A percentile compares a stretch with the other conserved stretches of the same genome.
These are phyloP conservation scores for Julus scandinavius DNA, from an alignment of 2,888 invertebrate genomes.

Conservation along the genomic window DNA sequence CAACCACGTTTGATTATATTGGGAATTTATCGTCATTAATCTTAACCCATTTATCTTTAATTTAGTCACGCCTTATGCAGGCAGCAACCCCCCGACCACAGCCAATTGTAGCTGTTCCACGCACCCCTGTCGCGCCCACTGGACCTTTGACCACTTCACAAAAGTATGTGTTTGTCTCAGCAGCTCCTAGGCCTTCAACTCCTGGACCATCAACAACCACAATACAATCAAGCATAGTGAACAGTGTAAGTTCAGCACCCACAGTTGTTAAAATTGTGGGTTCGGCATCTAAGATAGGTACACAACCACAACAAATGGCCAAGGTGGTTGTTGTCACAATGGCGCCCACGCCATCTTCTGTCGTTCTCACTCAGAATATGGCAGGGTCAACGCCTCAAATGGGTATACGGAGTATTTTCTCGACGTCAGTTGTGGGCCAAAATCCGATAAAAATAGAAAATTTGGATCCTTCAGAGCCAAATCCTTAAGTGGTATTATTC, in stretches of 20 bases:
- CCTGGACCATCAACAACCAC: constrained; percentile 48
- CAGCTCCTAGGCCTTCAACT: constrained; percentile 53
- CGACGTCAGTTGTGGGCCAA: constrained; percentile 36
- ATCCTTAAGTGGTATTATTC: not conserved
- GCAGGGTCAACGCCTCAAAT: constrained; percentile 46
- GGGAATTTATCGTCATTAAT: not conserved
- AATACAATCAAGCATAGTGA: not conserved
- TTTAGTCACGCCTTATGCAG: constrained; percentile 56
- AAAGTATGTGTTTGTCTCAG: constrained; percentile 57
- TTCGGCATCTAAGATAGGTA: constrained; percentile 44
- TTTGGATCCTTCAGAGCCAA: not conserved
- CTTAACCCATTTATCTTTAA: not conserved
- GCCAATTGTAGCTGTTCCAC: constrained; percentile 57
- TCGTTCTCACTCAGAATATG: not conserved
- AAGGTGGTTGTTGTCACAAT: constrained; percentile 57
- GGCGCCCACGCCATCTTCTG: constrained; percentile 54
- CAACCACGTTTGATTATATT: not conserved
- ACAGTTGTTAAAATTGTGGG: constrained; percentile 57
- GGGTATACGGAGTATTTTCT: constrained; percentile 52
- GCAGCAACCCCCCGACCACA: constrained; percentile 54
- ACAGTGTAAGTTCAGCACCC: constrained; percentile 44
- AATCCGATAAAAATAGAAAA: not conserved
- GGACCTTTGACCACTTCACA: constrained; percentile 47
- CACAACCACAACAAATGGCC: constrained; percentile 54
- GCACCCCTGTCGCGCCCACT: constrained; percentile 48